Percentiles rank a stretch among this genome's conserved stretches.
These are phyloP conservation scores for Vanessa tameamea DNA, from an alignment of 1,140 invertebrate species.

Conservation along the genomic window DNA sequence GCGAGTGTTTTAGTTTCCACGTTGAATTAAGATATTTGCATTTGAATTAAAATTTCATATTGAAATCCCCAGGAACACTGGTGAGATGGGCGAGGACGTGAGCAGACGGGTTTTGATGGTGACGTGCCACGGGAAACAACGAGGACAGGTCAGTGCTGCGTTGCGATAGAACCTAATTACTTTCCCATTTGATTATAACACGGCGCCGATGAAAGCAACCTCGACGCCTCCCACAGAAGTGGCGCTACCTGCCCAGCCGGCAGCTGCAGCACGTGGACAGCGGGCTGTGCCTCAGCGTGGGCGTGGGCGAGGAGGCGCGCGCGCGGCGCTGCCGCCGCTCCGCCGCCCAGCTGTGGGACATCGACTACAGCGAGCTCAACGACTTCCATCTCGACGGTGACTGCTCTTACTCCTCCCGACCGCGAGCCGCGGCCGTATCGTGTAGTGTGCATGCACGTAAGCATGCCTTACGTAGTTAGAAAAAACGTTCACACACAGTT, in stretches of 20 bases:
- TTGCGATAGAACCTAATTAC: neutral
- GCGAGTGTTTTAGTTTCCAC: too few relatives aligned
- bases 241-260: slow-evolving; percentile 48
- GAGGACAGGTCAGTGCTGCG: slow-evolving; percentile 40
- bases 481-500: too few relatives aligned
- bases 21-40: too few relatives aligned
- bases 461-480: too few relatives aligned
- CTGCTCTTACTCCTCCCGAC: neutral
- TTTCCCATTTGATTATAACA: too few relatives aligned
- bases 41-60: too few relatives aligned
- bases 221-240: slow-evolving; percentile 41
- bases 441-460: too few relatives aligned
- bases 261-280: slow-evolving; percentile 55
- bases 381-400: slow-evolving; percentile 44
- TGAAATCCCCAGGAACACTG: neutral
- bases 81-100: slow-evolving; percentile 20
- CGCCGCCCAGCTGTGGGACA: slow-evolving; percentile 48
- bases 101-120: slow-evolving; percentile 44
- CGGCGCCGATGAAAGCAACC: too few relatives aligned
- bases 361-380: slow-evolving; percentile 62
- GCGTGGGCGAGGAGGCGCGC: slow-evolving; percentile 36
- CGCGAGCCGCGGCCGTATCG: too few relatives aligned
- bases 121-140: slow-evolving; percentile 44
- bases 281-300: slow-evolving; percentile 50
- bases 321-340: slow-evolving; percentile 32